Conservation (phyloP, 2,113 vertebrate species). For the Columbina picui region DNA sequence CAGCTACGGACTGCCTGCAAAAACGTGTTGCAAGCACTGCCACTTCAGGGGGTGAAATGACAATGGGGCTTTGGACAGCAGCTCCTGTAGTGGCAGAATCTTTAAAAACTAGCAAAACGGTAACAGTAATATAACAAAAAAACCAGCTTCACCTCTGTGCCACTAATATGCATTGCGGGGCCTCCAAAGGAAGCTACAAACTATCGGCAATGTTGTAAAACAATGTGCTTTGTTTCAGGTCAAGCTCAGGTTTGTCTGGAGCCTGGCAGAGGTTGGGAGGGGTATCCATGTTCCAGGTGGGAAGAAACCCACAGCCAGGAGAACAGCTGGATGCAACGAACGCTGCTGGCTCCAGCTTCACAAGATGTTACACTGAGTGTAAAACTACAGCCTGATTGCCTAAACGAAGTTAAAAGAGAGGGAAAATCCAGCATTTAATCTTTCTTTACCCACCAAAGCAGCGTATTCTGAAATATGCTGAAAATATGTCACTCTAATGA, state of each 20-base stretch:
- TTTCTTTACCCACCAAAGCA: not conserved
- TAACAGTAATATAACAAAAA: not conserved
- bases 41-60: not conserved
- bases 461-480: not conserved
- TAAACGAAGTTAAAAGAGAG: not conserved
- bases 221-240: not conserved
- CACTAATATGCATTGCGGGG: not conserved
- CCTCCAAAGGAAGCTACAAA: not conserved
- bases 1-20: not conserved
- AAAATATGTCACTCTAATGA: not conserved
- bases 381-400: not conserved
- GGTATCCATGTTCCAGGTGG: rapidly evolving
- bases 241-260: not conserved
- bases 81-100: not conserved
- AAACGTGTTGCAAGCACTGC: not conserved
- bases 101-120: not conserved
- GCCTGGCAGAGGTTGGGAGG: not conserved
- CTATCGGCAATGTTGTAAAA: not conserved
- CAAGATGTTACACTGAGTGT: not conserved
- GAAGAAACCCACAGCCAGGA: not conserved
- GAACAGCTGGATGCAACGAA: not conserved
- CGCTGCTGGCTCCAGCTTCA: not conserved
- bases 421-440: not conserved
- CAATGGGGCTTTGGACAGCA: not conserved
- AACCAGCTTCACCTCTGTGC: not conserved